Evolutionary conservation across 2,888 invertebrate species (phyloP).

Genomic region (Ophion ventricosus): DNA sequence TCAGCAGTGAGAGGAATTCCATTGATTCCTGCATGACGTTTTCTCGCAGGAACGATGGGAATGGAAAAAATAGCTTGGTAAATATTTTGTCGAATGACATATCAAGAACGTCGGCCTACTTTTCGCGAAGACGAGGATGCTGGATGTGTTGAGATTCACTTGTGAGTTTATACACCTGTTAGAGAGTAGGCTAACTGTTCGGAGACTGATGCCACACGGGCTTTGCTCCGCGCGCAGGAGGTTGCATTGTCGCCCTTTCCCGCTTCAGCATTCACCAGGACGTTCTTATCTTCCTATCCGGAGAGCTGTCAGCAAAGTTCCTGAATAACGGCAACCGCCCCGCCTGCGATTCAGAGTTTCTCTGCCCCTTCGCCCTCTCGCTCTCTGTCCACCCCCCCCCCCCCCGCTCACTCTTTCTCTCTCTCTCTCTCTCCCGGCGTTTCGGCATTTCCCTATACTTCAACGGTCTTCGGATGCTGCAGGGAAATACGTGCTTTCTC

Average conservation of each 20-base stretch:
- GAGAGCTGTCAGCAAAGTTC: slow-evolving; percentile 83
- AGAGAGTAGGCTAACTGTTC: slow-evolving; percentile 50
- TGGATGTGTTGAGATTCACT: slow-evolving; percentile 39
- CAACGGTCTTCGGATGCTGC: slow-evolving; percentile 36
- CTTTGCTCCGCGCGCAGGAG: slow-evolving; percentile 69
- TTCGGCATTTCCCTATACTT: slow-evolving; percentile 43
- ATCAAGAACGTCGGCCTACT: slow-evolving; percentile 43
- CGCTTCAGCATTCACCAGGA: slow-evolving; percentile 82
- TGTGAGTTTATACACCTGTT: slow-evolving; percentile 55
- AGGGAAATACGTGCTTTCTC: slow-evolving; percentile 30
- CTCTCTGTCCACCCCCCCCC: slow-evolving; percentile 16
- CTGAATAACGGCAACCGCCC: slow-evolving; percentile 79
- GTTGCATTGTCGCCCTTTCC: slow-evolving; percentile 76
- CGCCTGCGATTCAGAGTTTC: slow-evolving; percentile 65
- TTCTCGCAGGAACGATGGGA: no score
- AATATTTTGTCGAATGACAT: neutral
- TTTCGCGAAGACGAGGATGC: slow-evolving; percentile 26
- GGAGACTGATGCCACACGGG: slow-evolving; percentile 59
- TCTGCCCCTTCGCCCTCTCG: slow-evolving; percentile 45
- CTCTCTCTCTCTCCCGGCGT: slow-evolving; percentile 30
- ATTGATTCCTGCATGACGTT: no score
- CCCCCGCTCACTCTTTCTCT: slow-evolving; percentile 51
- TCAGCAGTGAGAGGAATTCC: no score
- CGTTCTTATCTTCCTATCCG: slow-evolving; percentile 83
- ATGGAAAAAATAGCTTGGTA: neutral